A percentile compares a stretch with the other conserved stretches of the same genome.
Evolutionary conservation across 92 coral and sea anemone genomes (phyloP).

Genomic region (Parazoanthus darwini): DNA sequence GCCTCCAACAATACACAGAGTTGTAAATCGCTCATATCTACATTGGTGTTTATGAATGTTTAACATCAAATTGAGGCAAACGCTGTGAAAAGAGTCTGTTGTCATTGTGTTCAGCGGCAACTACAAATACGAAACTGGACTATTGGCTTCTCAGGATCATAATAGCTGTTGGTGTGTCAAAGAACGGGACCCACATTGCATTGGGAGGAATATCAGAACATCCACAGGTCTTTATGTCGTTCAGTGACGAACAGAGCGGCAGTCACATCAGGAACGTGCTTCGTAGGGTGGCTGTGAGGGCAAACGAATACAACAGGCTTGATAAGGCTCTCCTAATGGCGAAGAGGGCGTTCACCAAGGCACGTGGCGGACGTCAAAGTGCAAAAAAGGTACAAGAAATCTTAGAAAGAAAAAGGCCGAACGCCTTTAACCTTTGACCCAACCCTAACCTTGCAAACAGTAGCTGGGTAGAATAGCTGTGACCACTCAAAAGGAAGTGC

Average conservation of each 20-base stretch:
- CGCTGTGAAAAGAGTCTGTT: no score
- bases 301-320: not conserved
- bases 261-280: not conserved
- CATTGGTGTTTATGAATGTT: no score
- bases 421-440: not conserved
- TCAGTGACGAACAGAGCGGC: conserved; percentile 11
- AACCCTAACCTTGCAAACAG: no score
- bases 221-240: conserved; percentile 6
- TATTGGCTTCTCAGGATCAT: not conserved
- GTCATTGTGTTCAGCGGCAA: no score
- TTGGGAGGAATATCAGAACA: conserved; percentile 20
- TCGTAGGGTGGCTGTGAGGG: not conserved
- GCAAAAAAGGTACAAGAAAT: conserved; percentile 2
- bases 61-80: no score
- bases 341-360: not conserved
- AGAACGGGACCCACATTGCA: not conserved
- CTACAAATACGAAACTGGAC: no score
- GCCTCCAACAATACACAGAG: not conserved
- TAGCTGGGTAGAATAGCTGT: no score
- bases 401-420: not conserved
- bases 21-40: not conserved
- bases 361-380: not conserved
- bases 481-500: no score
- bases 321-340: conserved; percentile 14
- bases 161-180: not conserved